Conservation (phyloP, 2,113 vertebrate species). For the Notechis scutatus region DNA sequence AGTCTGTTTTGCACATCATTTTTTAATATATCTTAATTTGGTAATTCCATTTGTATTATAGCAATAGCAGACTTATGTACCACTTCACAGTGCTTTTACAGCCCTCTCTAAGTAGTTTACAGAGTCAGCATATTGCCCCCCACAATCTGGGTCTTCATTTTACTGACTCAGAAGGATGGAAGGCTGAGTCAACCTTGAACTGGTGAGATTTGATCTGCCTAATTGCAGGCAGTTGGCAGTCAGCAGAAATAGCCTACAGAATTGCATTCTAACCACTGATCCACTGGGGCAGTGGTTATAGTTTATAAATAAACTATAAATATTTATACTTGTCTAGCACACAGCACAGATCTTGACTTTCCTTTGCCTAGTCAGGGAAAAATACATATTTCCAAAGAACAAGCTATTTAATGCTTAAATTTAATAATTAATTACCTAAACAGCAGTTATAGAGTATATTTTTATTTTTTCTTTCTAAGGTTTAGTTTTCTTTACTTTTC, state of each 20-base stretch:
- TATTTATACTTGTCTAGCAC: background rate
- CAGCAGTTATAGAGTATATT: background rate
- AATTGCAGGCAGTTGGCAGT: too few relatives aligned
- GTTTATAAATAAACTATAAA: background rate
- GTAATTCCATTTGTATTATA: background rate
- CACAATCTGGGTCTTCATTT: too few relatives aligned
- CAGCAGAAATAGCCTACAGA: too few relatives aligned
- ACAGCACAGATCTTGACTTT: background rate
- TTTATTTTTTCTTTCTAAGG: background rate
- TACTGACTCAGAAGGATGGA: too few relatives aligned
- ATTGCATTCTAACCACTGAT: too few relatives aligned
- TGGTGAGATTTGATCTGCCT: too few relatives aligned
- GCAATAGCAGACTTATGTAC: too few relatives aligned
- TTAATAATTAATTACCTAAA: background rate
- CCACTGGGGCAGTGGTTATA: too few relatives aligned
- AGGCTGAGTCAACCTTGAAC: too few relatives aligned
- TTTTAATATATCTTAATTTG: background rate
- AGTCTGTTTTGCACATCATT: background rate
- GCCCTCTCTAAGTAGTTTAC: too few relatives aligned
- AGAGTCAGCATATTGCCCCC: too few relatives aligned
- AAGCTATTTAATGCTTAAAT: background rate
- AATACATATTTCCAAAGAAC: background rate
- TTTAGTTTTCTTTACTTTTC: background rate
- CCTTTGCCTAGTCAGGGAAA: background rate
- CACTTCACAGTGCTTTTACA: too few relatives aligned